Evolutionary conservation across 2,797 vertebrate genomes (phyloP).

Genomic region (Sus cebifrons): DNA sequence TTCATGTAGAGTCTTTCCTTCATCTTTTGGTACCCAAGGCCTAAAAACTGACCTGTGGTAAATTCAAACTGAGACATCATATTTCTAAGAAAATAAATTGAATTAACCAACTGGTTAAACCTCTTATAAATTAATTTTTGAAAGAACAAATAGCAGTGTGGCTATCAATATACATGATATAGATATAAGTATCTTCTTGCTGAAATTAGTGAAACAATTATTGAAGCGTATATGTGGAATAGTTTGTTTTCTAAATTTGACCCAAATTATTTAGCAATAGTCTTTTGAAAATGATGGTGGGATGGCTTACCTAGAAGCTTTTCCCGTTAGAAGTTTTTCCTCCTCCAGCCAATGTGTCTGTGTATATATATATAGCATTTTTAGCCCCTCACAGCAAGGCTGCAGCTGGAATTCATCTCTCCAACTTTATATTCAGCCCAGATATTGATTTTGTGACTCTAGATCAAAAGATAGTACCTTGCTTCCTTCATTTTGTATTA

Average conservation of each 20-base stretch:
- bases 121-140: not conserved
- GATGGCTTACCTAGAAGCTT: not conserved
- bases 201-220: not conserved
- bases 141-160: not conserved
- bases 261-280: not conserved
- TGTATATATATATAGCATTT: not conserved
- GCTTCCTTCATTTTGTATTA: not conserved
- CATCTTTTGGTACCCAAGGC: not conserved
- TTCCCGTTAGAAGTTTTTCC: not conserved
- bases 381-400: not conserved
- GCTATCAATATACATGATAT: not conserved
- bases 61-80: not conserved
- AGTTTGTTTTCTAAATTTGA: not conserved
- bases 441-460: not conserved
- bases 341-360: not conserved
- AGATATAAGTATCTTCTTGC: not conserved
- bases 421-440: not conserved
- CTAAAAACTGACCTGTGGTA: not conserved
- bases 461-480: not conserved
- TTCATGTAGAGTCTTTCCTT: not conserved
- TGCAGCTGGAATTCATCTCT: not conserved
- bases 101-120: not conserved
- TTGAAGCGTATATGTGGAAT: not conserved
- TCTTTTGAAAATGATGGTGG: not conserved
- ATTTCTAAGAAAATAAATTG: constrained; percentile 31